Conservation (phyloP, 2,113 vertebrate genomes). For the Todiramphus chloris region DNA sequence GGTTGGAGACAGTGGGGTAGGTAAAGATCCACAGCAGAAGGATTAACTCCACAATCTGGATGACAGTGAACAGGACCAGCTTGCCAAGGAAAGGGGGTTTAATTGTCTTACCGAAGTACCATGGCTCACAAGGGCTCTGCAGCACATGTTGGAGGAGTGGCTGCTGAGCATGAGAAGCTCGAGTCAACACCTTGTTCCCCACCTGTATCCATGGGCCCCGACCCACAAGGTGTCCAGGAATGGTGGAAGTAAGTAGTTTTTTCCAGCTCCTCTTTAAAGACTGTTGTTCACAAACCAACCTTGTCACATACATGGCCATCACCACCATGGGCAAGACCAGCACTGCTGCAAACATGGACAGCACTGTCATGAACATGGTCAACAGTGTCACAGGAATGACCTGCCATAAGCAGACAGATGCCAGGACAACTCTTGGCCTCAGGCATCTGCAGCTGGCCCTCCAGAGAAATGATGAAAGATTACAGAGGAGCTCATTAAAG, state of each 20-base stretch:
- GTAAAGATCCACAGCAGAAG: background rate
- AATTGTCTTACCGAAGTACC: background rate
- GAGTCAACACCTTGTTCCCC: background rate
- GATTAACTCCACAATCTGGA: background rate
- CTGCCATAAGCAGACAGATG: background rate
- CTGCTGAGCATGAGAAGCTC: background rate
- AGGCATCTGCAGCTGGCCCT: background rate
- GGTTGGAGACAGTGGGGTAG: background rate
- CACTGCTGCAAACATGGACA: background rate
- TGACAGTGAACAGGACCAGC: background rate
- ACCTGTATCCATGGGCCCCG: background rate
- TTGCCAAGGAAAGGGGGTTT: background rate
- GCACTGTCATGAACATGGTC: background rate
- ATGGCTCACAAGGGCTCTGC: background rate
- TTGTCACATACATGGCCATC: background rate
- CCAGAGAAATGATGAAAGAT: background rate
- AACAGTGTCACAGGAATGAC: background rate
- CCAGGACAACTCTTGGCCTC: background rate
- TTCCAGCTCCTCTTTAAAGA: background rate
- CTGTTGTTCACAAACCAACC: background rate
- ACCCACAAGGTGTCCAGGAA: background rate
- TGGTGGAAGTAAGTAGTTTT: background rate
- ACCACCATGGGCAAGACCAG: background rate
- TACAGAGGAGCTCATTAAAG: background rate
- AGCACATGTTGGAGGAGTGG: background rate